These are phyloP conservation scores for Gyrodactylus bullatarudis DNA, from an alignment of 1,140 invertebrate genomes.

Conservation along the genomic window DNA sequence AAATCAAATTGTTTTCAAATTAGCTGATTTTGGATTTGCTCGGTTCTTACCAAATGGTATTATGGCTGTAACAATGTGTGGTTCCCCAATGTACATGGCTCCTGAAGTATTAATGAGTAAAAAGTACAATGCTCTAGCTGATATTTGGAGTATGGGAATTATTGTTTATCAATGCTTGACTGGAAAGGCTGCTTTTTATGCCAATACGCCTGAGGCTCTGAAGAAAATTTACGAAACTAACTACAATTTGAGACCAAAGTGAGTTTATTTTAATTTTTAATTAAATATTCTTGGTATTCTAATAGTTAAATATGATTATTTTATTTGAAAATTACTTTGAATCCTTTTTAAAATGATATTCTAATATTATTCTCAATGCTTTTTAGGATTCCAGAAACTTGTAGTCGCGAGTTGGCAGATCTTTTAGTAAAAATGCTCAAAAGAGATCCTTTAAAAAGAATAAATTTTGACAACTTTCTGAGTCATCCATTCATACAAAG, in stretches of 20 bases:
- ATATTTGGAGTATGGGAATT: slow-evolving; percentile 89
- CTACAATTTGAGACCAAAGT: not conserved
- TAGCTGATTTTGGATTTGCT: slow-evolving; percentile 96
- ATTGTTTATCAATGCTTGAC: slow-evolving; percentile 95
- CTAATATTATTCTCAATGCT: no score
- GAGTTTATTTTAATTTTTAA: not conserved
- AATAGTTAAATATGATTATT: no score
- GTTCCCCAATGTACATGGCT: slow-evolving; percentile 96
- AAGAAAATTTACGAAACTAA: slow-evolving; percentile 71
- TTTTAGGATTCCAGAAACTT: not conserved
- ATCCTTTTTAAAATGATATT: no score
- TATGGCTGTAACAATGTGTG: slow-evolving; percentile 94
- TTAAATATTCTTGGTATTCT: no score
- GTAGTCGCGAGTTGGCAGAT: not conserved
- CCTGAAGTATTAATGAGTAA: slow-evolving; percentile 97
- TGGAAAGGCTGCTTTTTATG: slow-evolving; percentile 86
- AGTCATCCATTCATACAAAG: no score
- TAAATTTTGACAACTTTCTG: not conserved
- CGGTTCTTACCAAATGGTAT: slow-evolving; percentile 84
- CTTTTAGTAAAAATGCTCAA: not conserved
- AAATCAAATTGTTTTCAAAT: slow-evolving; percentile 70
- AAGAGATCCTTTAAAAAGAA: not conserved
- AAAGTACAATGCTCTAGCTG: slow-evolving; percentile 91
- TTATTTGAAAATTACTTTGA: no score
- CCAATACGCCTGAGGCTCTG: slow-evolving; percentile 78